phyloP scores from a whole-genome alignment of 1,140 invertebrate genomes.

The Ditylenchus dipsaci region DNA sequence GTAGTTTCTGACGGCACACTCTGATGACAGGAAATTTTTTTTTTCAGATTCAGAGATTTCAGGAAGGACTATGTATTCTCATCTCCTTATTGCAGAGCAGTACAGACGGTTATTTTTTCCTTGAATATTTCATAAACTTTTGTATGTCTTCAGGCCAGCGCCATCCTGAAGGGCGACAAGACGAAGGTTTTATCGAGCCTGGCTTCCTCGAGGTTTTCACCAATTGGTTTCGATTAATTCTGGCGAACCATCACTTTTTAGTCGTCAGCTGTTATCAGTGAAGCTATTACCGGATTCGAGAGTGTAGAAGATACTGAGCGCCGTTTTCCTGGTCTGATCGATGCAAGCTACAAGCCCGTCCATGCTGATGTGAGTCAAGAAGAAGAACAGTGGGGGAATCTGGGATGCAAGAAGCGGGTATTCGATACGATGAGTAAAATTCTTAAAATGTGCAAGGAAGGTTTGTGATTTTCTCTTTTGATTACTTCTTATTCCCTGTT shows the following conservation, averaged over 20 bases:
- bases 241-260: no score
- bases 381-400: background rate
- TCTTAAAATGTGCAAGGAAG: background rate
- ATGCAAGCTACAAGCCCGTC: background rate
- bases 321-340: background rate
- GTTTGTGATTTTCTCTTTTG: background rate
- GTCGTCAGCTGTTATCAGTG: no score
- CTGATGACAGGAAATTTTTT: background rate
- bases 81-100: constrained; percentile 8
- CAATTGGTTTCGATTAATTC: no score
- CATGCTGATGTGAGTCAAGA: background rate
- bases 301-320: no score
- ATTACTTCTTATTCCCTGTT: background rate
- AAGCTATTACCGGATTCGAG: no score
- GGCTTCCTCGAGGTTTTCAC: no score
- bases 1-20: background rate
- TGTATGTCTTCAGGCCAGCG: no score
- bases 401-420: background rate
- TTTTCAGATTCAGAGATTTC: constrained; percentile 7
- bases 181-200: no score
- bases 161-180: no score
- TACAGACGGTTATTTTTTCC: constrained; percentile 2
- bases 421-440: background rate
- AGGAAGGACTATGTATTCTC: constrained; percentile 13
- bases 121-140: no score